These are phyloP conservation scores for Rhea pennata DNA, from an alignment of 2,113 vertebrate genomes.

Conservation along the genomic window DNA sequence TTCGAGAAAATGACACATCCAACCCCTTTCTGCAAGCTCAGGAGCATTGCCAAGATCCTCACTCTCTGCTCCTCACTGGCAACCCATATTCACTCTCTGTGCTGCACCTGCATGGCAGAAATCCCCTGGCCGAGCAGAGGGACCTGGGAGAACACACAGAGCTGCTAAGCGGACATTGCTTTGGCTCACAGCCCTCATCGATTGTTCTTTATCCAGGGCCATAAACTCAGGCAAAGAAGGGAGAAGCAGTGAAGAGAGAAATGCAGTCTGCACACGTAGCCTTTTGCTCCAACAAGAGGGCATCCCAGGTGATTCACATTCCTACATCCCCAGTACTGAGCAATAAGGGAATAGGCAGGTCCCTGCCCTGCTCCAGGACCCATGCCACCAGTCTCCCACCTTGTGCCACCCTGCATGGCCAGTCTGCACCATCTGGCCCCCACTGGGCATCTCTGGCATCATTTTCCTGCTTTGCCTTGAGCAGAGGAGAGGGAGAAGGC, in stretches of 20 bases:
- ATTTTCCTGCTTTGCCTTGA: neutral
- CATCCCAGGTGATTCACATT: neutral
- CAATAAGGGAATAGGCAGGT: neutral
- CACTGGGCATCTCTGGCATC: neutral
- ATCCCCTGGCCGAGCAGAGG: neutral
- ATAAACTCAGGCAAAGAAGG: neutral
- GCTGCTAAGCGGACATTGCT: neutral
- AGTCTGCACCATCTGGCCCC: neutral
- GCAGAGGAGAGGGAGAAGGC: no score
- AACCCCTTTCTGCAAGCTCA: neutral
- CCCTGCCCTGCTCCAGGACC: no score
- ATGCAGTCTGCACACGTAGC: neutral
- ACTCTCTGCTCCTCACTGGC: neutral
- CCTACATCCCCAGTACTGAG: neutral
- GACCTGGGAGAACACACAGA: neutral
- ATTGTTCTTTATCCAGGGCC: neutral
- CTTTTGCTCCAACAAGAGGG: neutral
- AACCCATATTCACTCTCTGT: neutral
- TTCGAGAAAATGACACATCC: conserved; percentile 35
- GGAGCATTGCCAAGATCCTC: conserved; percentile 23
- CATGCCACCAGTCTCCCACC: neutral
- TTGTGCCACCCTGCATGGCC: no score
- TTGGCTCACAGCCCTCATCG: neutral
- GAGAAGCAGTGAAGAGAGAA: neutral
- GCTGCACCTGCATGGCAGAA: neutral